Conservation (phyloP, 2,888 invertebrate genomes). For the Lepeophtheirus nordmannii region DNA sequence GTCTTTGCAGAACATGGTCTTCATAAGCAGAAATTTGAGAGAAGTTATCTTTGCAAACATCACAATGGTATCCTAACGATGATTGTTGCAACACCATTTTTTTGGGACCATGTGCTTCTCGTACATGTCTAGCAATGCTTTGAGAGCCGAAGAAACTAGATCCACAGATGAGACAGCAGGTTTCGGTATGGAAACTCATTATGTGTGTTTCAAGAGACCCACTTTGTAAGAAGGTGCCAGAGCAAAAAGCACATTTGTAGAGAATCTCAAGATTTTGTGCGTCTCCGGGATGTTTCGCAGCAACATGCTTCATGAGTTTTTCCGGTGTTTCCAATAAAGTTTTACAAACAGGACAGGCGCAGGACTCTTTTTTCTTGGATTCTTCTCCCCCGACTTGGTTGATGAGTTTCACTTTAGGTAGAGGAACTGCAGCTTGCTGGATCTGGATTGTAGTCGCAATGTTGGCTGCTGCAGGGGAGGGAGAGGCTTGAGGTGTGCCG, state of each 20-base stretch:
- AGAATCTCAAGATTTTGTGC: conserved; percentile 9
- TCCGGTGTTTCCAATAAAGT: background rate
- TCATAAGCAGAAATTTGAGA: background rate
- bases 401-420: background rate
- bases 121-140: conserved; percentile 4
- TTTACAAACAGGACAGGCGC: conserved; percentile 1
- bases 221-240: conserved; percentile 13
- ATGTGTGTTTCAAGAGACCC: conserved; percentile 10
- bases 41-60: conserved; percentile 13
- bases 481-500: background rate
- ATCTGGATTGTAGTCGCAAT: background rate
- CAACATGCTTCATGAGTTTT: background rate
- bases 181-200: conserved; percentile 14
- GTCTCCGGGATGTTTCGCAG: background rate
- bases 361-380: background rate
- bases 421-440: background rate
- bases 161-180: conserved; percentile 13
- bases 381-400: background rate
- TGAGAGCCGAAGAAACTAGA: conserved; percentile 7
- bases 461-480: background rate
- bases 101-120: conserved; percentile 14
- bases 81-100: conserved; percentile 8
- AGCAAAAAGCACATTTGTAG: conserved; percentile 16
- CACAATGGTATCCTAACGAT: conserved; percentile 3
- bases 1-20: conserved; percentile 8